These are phyloP conservation scores for Malaclemys terrapin DNA, from an alignment of 2,113 vertebrate genomes.

Conservation along the genomic window DNA sequence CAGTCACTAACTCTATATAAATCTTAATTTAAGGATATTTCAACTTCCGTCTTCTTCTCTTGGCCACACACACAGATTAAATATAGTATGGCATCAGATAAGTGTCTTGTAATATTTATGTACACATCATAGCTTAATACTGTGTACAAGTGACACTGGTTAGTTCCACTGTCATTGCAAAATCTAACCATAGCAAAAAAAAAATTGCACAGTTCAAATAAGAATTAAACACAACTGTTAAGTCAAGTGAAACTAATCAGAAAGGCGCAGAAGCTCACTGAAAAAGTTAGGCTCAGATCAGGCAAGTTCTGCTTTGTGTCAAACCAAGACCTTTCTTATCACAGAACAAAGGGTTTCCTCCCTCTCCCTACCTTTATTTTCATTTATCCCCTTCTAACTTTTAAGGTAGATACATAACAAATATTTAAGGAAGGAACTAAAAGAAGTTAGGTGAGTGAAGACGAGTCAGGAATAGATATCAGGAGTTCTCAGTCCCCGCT, in stretches of 20 bases:
- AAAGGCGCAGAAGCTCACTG: neutral
- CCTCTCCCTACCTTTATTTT: neutral
- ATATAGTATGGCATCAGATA: neutral
- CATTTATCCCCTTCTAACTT: neutral
- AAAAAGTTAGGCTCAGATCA: neutral
- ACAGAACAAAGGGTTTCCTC: neutral
- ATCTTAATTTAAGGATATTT: neutral
- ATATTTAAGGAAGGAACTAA: neutral
- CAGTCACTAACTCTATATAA: neutral
- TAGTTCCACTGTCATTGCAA: neutral
- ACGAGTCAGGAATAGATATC: neutral
- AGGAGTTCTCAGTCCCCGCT: neutral
- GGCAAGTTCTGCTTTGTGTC: neutral
- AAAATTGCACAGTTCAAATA: neutral
- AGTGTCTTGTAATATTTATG: neutral
- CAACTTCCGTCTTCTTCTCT: fast-evolving
- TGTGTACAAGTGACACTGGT: neutral
- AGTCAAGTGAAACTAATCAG: neutral
- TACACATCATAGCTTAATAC: neutral
- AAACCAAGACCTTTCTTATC: neutral
- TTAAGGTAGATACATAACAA: neutral
- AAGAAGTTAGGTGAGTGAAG: neutral
- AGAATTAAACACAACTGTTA: neutral
- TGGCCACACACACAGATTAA: neutral
- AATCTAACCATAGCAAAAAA: neutral